These are phyloP conservation scores for Luperina nickerlii DNA, from an alignment of 2,888 invertebrate species.

Conservation along the genomic window DNA sequence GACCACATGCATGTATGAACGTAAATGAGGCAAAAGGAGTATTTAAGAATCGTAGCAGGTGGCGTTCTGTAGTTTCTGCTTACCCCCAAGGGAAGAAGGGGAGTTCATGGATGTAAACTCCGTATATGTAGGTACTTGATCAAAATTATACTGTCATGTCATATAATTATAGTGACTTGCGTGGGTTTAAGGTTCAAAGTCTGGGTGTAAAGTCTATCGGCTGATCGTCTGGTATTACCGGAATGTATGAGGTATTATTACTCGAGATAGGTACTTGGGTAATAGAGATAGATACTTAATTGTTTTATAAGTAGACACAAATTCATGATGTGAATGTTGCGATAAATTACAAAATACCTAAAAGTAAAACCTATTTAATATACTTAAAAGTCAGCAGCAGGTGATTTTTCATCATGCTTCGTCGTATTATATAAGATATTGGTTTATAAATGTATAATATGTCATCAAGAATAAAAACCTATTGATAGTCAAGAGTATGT, in stretches of 20 bases:
- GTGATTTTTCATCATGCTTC: background rate
- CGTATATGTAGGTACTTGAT: background rate
- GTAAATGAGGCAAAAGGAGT: background rate
- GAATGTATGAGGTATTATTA: conserved; percentile 3
- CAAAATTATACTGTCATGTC: background rate
- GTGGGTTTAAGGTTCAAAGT: conserved; percentile 25
- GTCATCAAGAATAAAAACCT: too few species aligned
- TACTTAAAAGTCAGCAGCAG: background rate
- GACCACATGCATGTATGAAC: background rate
- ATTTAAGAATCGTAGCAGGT: background rate
- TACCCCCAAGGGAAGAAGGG: background rate
- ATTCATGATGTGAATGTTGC: background rate
- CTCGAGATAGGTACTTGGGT: too few species aligned
- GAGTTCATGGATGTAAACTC: background rate
- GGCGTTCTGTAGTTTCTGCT: background rate
- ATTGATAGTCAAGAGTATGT: too few species aligned
- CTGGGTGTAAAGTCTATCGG: conserved; percentile 24
- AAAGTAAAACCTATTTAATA: background rate
- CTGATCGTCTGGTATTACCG: background rate
- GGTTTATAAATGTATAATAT: background rate
- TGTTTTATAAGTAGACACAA: background rate
- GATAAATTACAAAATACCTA: background rate
- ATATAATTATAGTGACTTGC: too few species aligned
- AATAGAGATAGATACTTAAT: background rate
- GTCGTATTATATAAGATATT: background rate